Conservation (phyloP, 2,888 invertebrate species). For the Pammene fasciana region DNA sequence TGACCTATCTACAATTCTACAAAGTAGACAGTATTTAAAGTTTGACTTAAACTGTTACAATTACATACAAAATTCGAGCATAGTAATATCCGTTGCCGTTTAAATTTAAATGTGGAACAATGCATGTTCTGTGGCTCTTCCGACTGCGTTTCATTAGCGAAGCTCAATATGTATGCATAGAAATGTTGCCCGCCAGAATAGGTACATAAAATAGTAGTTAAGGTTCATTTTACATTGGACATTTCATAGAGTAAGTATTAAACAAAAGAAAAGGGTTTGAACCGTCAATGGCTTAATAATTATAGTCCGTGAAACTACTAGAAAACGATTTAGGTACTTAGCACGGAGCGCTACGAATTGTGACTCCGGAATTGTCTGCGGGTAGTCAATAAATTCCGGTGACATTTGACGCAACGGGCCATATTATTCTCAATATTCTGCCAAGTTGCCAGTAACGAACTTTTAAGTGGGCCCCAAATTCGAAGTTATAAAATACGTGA, state of each 20-base stretch:
- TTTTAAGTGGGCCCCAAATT: conserved; percentile 32
- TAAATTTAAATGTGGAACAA: conserved; percentile 55
- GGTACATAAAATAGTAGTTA: background rate
- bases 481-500: conserved; percentile 30
- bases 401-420: conserved; percentile 62
- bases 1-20: too few species aligned
- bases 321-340: conserved; percentile 33
- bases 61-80: conserved; percentile 34
- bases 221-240: too few species aligned
- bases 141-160: conserved; percentile 35
- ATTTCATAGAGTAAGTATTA: too few species aligned
- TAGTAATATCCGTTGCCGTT: conserved; percentile 50
- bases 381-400: conserved; percentile 70
- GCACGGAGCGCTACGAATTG: conserved; percentile 35
- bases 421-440: conserved; percentile 37
- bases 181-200: conserved; percentile 22
- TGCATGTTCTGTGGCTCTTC: conserved; percentile 48
- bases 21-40: too few species aligned
- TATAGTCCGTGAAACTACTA: conserved; percentile 30
- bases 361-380: conserved; percentile 60
- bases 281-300: too few species aligned
- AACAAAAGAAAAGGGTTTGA: too few species aligned
- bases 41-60: background rate
- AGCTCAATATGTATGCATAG: conserved; percentile 26
- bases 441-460: conserved; percentile 28